These are phyloP conservation scores for Strongylocentrotus purpuratus DNA, from an alignment of 35 echinoderm and acorn worm genomes.

Conservation along the genomic window DNA sequence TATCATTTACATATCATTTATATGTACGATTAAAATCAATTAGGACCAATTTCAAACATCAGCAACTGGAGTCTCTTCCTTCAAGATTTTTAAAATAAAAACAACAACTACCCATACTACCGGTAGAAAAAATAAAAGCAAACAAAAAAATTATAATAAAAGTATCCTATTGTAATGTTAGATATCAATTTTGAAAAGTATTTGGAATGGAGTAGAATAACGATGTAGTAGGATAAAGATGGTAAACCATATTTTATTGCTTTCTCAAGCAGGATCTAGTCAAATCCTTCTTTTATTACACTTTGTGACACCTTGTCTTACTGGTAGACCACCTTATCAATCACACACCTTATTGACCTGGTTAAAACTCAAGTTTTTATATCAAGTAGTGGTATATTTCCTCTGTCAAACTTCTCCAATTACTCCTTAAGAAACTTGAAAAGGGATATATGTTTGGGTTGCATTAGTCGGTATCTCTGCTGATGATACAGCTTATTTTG, in stretches of 20 bases:
- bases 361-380: background rate
- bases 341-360: background rate
- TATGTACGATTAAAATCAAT: no score
- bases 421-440: background rate
- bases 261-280: background rate
- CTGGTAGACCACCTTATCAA: background rate
- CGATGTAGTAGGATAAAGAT: background rate
- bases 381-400: background rate
- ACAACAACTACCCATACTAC: background rate
- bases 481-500: no score
- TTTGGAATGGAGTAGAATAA: background rate
- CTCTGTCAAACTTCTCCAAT: background rate
- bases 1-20: no score
- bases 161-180: background rate
- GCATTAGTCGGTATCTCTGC: background rate
- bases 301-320: background rate
- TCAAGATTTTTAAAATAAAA: background rate
- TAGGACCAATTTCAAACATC: background rate
- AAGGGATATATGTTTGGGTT: background rate
- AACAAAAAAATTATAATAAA: background rate
- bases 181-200: background rate
- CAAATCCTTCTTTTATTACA: background rate
- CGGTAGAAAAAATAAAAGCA: no score
- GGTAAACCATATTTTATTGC: background rate
- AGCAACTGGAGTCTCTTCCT: background rate